A percentile compares a stretch with the other conserved stretches of the same genome.
Evolutionary conservation across 1,140 invertebrate genomes (phyloP).

Genomic region (Whitmania pigra): DNA sequence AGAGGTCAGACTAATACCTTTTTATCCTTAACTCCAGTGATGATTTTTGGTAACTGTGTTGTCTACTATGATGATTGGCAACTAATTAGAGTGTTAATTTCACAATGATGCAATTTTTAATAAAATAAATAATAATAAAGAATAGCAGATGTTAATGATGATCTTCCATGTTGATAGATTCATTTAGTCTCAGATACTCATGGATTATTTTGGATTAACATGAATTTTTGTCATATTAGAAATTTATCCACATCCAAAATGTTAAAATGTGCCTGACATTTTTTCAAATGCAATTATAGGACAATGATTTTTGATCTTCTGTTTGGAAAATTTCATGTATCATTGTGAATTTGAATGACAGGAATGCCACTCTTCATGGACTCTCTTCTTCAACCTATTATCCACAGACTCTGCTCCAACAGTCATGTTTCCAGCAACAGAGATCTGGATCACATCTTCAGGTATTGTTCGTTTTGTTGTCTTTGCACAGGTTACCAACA

Average conservation of each 20-base stretch:
- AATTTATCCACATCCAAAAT: too few relatives aligned
- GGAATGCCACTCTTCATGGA: conserved; percentile 4
- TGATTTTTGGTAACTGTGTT: background rate
- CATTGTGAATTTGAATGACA: too few relatives aligned
- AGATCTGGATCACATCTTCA: background rate
- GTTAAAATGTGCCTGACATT: too few relatives aligned
- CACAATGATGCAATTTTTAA: background rate
- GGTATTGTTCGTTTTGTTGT: background rate
- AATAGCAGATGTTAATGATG: background rate
- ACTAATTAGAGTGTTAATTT: conserved; percentile 12
- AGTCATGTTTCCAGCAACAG: conserved; percentile 9
- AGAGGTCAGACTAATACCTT: conserved; percentile 27
- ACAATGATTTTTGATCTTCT: background rate
- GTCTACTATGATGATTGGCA: background rate
- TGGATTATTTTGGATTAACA: too few relatives aligned
- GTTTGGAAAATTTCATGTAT: background rate
- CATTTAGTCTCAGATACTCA: background rate
- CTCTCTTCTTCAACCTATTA: conserved; percentile 11
- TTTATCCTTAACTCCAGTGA: background rate
- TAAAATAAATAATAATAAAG: too few relatives aligned
- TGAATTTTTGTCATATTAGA: too few relatives aligned
- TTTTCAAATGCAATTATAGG: background rate
- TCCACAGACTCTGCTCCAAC: conserved; percentile 3
- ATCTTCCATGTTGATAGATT: background rate
- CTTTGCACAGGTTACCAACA: background rate